A percentile compares a stretch with the other conserved stretches of the same genome.
These are phyloP conservation scores for Okamejei kenojei DNA, from an alignment of 2,797 vertebrate species.

Conservation along the genomic window DNA sequence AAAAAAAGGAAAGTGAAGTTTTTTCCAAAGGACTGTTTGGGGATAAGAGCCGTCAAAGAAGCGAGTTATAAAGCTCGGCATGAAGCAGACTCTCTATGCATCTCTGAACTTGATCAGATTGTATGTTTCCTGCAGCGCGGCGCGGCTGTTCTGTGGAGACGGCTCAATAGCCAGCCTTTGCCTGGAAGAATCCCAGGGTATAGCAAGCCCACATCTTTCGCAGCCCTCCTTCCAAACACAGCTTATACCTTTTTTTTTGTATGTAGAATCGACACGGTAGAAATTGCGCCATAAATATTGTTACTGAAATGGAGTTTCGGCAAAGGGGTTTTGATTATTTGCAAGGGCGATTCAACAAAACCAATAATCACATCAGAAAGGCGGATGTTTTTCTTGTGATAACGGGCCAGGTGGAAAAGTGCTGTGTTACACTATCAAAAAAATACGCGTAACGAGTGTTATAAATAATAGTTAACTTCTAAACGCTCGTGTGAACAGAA, in stretches of 20 bases:
- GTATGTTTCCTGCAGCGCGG: conserved; percentile 86
- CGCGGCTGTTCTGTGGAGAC: conserved; percentile 70
- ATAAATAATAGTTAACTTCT: not conserved
- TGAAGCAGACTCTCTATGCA: conserved; percentile 73
- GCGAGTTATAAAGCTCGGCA: conserved; percentile 84
- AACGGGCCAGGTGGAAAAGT: not conserved
- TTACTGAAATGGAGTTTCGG: not conserved
- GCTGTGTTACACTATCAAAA: not conserved
- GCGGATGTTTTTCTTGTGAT: no score
- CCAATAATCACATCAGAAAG: not conserved
- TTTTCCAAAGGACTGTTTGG: conserved; percentile 68
- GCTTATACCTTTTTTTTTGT: not conserved
- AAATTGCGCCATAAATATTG: not conserved
- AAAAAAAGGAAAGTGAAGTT: conserved; percentile 75
- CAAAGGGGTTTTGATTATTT: not conserved
- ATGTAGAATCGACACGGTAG: not conserved
- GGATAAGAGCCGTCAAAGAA: conserved; percentile 69
- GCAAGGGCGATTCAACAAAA: not conserved
- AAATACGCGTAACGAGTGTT: not conserved
- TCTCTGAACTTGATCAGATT: conserved; percentile 98
- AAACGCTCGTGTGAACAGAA: not conserved
- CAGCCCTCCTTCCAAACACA: not conserved
- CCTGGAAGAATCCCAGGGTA: conserved; percentile 65
- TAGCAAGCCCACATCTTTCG: conserved; percentile 71
- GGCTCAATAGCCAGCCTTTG: conserved; percentile 70